Base-by-base conservation (phyloP, 2,113 vertebrate genomes). In the Petromus typicus region DNA sequence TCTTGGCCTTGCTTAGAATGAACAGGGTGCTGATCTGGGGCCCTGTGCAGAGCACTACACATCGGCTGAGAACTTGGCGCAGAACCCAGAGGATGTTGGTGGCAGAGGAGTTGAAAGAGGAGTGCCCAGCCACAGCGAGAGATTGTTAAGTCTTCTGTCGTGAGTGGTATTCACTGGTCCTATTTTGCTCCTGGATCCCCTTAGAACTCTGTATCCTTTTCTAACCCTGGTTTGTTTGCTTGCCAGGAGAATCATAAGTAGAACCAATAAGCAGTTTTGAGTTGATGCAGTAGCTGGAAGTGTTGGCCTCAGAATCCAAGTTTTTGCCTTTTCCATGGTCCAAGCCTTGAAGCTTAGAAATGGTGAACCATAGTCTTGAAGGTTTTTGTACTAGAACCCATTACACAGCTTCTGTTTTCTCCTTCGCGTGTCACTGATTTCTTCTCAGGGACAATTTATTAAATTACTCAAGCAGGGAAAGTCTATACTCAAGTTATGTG, bases 81-180 rank as follows among this genome's bases (percentile, higher is more conserved):
- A 87, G 63, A 96, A 96, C 43, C 89, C 97, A 73, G 96, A 98
- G 96, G 96, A 98, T 98, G 98, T 97, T 98, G 93, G 88, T 98
- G 79, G 96, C 95, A 92, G 97, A 96, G 97, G 96, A 97, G 89
- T 96, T 54, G 43, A 27, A 82, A 91, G 79, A 97, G 92, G 97
- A 40, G 84, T 97, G 81, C 63, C 9, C 9, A 0, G 94, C 92
- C 97, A 37, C 93, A 54, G 81, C 61, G 17, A 40, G 90, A 94
- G 96, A 97, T 86, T 92, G n/a, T 97, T 98, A 97, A 98, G 97
- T 98, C 96, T 64, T 17, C 12, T 59, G 32, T 48, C 30, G 18
- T 23, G 3, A 69, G 0, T 30, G 5, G 32, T 34, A 3, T 86
- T 87, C n/a, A 1, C 6, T 22, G 54, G n/a, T 20, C n/a, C 34